A percentile compares a stretch with the other conserved stretches of the same genome.
These are phyloP conservation scores for Carterocephalus palaemon DNA, from an alignment of 2,888 invertebrate species.

Conservation along the genomic window DNA sequence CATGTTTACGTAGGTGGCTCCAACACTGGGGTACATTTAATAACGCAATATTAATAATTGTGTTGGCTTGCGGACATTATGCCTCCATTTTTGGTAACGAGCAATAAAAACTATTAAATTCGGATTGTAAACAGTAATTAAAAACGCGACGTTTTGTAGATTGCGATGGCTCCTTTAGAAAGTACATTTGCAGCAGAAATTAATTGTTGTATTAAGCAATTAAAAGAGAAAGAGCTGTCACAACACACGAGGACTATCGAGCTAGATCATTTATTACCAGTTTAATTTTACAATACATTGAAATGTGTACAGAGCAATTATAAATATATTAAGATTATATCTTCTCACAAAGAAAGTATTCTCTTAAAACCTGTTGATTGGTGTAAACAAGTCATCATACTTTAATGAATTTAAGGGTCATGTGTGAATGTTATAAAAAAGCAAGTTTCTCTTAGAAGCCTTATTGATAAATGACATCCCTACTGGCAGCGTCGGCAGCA, in stretches of 20 bases:
- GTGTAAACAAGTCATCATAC: neutral
- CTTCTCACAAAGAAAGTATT: neutral
- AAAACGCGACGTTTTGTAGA: constrained; percentile 8
- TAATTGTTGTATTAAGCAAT: constrained; percentile 12
- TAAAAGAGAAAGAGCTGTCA: constrained; percentile 12
- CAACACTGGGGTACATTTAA: constrained; percentile 16
- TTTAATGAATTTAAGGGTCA: neutral
- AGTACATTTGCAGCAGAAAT: constrained; percentile 10
- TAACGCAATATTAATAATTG: constrained; percentile 24
- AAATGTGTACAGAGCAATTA: constrained; percentile 5
- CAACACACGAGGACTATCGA: constrained; percentile 2
- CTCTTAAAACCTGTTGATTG: neutral
- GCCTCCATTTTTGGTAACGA: constrained; percentile 19
- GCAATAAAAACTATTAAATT: constrained; percentile 1
- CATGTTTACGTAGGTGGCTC: constrained; percentile 35
- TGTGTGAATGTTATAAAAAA: neutral
- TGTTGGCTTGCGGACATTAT: constrained; percentile 8
- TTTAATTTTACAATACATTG: neutral
- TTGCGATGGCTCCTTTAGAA: constrained; percentile 1
- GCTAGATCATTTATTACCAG: constrained; percentile 3
- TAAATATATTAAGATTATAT: constrained; percentile 6
- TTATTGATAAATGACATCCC: constrained; percentile 4
- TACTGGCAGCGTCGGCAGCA: constrained; percentile 37
- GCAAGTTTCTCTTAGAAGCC: neutral
- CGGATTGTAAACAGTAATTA: constrained; percentile 4